Evolutionary conservation across 2,888 invertebrate species (phyloP).

Genomic region (Hyppa rectilinea): DNA sequence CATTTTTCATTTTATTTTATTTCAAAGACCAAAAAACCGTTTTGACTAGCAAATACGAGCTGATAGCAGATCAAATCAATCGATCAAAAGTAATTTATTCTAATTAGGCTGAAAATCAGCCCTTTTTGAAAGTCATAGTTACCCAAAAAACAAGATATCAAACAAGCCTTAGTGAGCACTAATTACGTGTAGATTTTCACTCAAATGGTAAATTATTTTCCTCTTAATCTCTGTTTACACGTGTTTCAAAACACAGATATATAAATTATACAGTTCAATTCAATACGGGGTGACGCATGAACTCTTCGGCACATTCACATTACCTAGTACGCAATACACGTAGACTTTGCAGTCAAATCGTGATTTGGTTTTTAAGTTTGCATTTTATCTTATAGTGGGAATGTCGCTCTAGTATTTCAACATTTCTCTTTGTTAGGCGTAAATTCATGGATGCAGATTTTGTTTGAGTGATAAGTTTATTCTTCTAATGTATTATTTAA

Average conservation of each 20-base stretch:
- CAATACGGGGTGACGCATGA: slow-evolving; percentile 38
- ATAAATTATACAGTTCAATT: slow-evolving; percentile 14
- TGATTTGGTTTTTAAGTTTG: slow-evolving; percentile 42
- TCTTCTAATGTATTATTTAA: not conserved
- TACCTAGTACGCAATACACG: slow-evolving; percentile 36
- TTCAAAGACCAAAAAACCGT: not conserved
- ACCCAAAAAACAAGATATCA: too few relatives aligned
- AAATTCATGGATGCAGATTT: slow-evolving; percentile 1
- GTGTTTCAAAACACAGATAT: slow-evolving; percentile 8
- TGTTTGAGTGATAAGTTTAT: not conserved
- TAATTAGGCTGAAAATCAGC: too few relatives aligned
- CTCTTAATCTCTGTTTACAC: not conserved
- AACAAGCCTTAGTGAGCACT: not conserved
- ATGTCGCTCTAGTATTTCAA: slow-evolving; percentile 26
- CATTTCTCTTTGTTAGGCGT: slow-evolving; percentile 38
- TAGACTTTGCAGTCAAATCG: slow-evolving; percentile 39
- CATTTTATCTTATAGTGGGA: slow-evolving; percentile 35
- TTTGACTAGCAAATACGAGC: too few relatives aligned
- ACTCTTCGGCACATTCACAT: slow-evolving; percentile 7
- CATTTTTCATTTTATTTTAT: too few relatives aligned
- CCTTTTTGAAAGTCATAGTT: too few relatives aligned
- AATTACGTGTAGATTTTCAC: not conserved
- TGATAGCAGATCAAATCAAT: too few relatives aligned
- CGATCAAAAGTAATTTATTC: too few relatives aligned
- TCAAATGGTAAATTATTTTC: not conserved